phyloP scores from a whole-genome alignment of 2,113 vertebrate genomes.

The Antennarius striatus region DNA sequence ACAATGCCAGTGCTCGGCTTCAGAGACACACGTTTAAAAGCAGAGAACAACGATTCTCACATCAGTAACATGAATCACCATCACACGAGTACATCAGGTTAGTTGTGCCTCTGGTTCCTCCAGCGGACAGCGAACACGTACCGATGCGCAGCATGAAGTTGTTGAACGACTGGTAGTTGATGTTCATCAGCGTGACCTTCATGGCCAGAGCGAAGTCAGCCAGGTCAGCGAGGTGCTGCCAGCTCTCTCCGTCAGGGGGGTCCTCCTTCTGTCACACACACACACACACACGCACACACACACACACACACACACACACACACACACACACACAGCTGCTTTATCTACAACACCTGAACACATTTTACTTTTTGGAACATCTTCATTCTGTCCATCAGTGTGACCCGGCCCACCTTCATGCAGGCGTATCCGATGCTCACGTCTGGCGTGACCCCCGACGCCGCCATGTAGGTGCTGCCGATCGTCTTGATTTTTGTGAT shows the following conservation, averaged over 20 bases:
- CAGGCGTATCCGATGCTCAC: conserved; percentile 83
- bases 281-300: not conserved
- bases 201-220: conserved; percentile 95
- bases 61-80: no score
- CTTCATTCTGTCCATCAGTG: not conserved
- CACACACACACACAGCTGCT: no score
- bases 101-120: no score
- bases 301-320: no score
- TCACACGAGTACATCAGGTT: no score
- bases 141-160: conserved; percentile 99
- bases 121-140: conserved; percentile 32
- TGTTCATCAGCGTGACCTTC: conserved; percentile 97
- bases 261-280: conserved; percentile 80
- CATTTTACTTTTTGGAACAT: no score
- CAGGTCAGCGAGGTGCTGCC: conserved; percentile 96
- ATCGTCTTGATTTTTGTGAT: conserved; percentile 99
- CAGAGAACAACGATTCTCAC: no score
- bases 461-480: conserved; percentile 97
- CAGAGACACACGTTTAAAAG: no score
- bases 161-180: conserved; percentile 99
- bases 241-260: conserved; percentile 88
- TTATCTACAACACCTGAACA: no score
- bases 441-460: conserved; percentile 88
- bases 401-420: conserved; percentile 78
- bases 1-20: no score